phyloP scores from a whole-genome alignment of 2,113 vertebrate genomes.

The Phaethornis superciliosus region DNA sequence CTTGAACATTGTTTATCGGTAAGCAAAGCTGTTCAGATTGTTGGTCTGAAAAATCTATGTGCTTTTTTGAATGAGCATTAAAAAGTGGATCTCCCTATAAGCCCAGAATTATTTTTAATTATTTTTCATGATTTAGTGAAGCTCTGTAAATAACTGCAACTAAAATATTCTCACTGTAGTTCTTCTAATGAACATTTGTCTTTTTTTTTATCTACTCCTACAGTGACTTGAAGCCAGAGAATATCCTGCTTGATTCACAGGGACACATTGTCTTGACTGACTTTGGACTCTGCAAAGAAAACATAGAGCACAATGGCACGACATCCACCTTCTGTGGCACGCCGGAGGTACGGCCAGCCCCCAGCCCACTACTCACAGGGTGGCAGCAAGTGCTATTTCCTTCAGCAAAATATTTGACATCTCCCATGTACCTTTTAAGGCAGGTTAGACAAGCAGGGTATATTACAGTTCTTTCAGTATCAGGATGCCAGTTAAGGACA shows the following conservation, averaged over 20 bases:
- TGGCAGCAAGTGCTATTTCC: neutral
- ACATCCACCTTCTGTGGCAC: conserved; percentile 98
- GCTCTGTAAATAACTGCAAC: neutral
- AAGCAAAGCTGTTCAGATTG: neutral
- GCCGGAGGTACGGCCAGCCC: conserved; percentile 84
- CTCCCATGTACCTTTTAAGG: neutral
- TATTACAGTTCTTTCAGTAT: neutral
- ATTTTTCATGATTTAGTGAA: neutral
- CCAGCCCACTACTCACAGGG: neutral
- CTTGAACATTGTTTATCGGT: conserved; percentile 96
- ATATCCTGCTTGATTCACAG: conserved; percentile 95
- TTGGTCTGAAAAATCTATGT: accelerated
- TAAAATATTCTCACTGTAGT: neutral
- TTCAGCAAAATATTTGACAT: neutral
- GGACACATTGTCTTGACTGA: conserved; percentile 97
- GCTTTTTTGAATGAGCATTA: neutral
- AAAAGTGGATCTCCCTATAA: neutral
- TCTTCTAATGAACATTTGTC: neutral
- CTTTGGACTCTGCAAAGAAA: conserved; percentile 98
- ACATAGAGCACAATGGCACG: conserved; percentile 96
- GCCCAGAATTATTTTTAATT: neutral
- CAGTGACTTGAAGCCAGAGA: conserved; percentile 96
- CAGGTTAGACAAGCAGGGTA: neutral
- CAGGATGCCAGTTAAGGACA: neutral
- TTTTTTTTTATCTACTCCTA: neutral